Conservation (phyloP, 2,797 vertebrate genomes). For the Myotis daubentonii region DNA sequence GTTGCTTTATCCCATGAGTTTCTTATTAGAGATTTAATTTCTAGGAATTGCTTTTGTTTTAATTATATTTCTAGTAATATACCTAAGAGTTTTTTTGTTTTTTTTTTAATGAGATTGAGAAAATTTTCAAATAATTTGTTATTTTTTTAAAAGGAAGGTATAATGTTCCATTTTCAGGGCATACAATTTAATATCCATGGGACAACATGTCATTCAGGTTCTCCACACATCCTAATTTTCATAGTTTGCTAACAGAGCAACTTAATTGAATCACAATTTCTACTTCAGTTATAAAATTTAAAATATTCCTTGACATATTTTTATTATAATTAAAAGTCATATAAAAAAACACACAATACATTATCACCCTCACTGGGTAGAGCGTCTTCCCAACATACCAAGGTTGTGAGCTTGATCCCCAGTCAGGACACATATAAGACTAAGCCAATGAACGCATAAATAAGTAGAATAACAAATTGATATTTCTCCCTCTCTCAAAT, state of each 20-base stretch:
- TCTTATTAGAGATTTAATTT: neutral
- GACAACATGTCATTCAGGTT: neutral
- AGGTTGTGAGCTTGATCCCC: neutral
- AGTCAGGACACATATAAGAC: neutral
- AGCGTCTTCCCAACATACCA: neutral
- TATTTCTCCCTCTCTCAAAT: neutral
- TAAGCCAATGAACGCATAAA: neutral
- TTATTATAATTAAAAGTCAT: neutral
- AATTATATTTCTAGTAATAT: conserved; percentile 8
- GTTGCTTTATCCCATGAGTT: conserved; percentile 1
- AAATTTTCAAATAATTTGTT: neutral
- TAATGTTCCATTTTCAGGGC: neutral
- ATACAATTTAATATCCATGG: neutral
- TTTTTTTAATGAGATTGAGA: neutral
- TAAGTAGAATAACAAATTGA: neutral
- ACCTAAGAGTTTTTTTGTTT: neutral
- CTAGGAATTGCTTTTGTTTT: conserved; percentile 16
- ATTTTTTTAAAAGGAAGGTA: neutral
- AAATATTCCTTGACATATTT: neutral
- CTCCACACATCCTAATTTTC: neutral
- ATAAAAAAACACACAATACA: neutral
- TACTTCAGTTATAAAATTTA: neutral
- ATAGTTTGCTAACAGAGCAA: neutral
- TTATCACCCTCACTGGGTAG: neutral
- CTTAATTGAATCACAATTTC: conserved; percentile 18